Evolutionary conservation across 2,888 invertebrate genomes (phyloP).

Genomic region (Trichopoda pennipes): DNA sequence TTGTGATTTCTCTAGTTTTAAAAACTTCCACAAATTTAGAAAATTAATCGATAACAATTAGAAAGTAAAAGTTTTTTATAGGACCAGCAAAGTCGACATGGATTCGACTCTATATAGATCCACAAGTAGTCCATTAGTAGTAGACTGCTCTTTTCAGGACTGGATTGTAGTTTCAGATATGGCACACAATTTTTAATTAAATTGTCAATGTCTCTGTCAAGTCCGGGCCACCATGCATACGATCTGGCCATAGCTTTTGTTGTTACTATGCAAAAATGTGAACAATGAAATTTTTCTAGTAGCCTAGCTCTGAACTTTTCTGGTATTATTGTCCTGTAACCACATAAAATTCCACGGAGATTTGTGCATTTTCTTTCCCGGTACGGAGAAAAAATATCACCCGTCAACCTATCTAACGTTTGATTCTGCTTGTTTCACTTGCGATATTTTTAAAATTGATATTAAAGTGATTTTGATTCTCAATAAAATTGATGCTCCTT

Average conservation of each 20-base stretch:
- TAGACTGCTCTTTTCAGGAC: slow-evolving; percentile 60
- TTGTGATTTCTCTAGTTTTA: slow-evolving; percentile 64
- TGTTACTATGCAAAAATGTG: slow-evolving; percentile 32
- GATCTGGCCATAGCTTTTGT: slow-evolving; percentile 60
- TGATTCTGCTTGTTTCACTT: slow-evolving; percentile 43
- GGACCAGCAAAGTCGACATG: slow-evolving; percentile 67
- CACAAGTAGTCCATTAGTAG: slow-evolving; percentile 63
- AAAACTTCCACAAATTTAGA: slow-evolving; percentile 69
- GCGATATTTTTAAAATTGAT: slow-evolving; percentile 59
- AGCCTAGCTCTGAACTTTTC: slow-evolving; percentile 22
- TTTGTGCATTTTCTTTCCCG: slow-evolving; percentile 69
- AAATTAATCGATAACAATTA: slow-evolving; percentile 61
- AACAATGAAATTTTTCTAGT: slow-evolving; percentile 26
- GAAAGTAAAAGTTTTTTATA: slow-evolving; percentile 56
- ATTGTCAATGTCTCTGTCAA: slow-evolving; percentile 58
- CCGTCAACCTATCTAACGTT: slow-evolving; percentile 35
- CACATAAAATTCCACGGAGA: slow-evolving; percentile 69
- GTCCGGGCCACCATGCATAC: slow-evolving; percentile 66
- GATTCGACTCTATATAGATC: too few species aligned
- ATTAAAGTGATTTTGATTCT: slow-evolving; percentile 41
- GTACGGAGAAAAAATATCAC: slow-evolving; percentile 36
- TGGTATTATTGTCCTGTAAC: slow-evolving; percentile 37
- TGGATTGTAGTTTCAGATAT: slow-evolving; percentile 60
- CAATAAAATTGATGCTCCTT: slow-evolving; percentile 48
- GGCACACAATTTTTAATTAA: slow-evolving; percentile 55